Conservation (phyloP, 2,797 vertebrate genomes). For the Lycodopsis pacificus region DNA sequence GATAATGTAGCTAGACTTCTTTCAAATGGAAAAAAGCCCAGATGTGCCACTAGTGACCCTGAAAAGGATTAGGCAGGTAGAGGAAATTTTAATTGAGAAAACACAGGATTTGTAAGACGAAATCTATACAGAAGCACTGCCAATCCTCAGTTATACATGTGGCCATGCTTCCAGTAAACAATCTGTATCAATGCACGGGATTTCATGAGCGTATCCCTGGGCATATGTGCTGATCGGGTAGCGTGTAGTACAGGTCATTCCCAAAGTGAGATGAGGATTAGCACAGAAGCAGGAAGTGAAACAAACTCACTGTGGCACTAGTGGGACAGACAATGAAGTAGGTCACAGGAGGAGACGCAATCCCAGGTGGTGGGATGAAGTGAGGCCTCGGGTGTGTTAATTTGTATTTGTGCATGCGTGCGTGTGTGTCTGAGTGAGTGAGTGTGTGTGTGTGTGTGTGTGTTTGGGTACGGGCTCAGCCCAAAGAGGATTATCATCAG, state of each 20-base stretch:
- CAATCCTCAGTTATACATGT: background rate
- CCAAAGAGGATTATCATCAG: slow-evolving; percentile 81
- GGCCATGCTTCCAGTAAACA: background rate
- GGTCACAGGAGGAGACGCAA: slow-evolving; percentile 42
- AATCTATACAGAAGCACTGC: background rate
- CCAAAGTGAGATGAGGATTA: slow-evolving; percentile 45
- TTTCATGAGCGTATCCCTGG: background rate
- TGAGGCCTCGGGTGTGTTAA: slow-evolving; percentile 55
- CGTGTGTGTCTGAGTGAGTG: slow-evolving; percentile 5
- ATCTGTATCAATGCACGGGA: slow-evolving; percentile 2
- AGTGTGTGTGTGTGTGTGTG: slow-evolving; percentile 9
- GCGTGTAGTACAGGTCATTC: background rate
- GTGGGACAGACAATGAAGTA: slow-evolving; percentile 31
- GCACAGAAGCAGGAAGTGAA: slow-evolving; percentile 23
- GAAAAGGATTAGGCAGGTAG: slow-evolving; percentile 27
- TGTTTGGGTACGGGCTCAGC: slow-evolving; percentile 18
- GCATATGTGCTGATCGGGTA: slow-evolving; percentile 13
- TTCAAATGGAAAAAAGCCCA: background rate
- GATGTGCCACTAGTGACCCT: slow-evolving; percentile 8
- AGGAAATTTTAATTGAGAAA: slow-evolving; percentile 13
- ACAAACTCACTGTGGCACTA: slow-evolving; percentile 15
- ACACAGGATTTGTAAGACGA: slow-evolving; percentile 3
- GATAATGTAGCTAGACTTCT: slow-evolving; percentile 5
- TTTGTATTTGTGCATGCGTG: slow-evolving; percentile 14
- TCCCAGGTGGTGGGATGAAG: slow-evolving; percentile 40